Base-by-base conservation (phyloP, 2,888 invertebrate species). In the Ophion costatus region DNA sequence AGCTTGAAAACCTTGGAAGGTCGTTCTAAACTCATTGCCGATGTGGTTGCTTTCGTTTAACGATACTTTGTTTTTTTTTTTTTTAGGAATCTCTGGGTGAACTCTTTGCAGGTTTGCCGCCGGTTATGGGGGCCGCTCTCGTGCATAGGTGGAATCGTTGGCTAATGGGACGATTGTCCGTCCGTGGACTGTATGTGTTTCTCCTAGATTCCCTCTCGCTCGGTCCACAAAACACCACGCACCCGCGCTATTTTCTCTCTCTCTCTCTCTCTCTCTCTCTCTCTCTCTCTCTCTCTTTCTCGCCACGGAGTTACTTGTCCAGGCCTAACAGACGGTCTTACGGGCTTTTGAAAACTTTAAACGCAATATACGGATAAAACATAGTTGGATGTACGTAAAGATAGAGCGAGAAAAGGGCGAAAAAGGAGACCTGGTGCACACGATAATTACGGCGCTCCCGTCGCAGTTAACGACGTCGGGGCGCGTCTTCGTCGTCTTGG, bases 81-180 rank as follows among this genome's bases (percentile, higher is more conserved):
- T 71, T 45, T 38, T 29, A 56, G 17, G 38, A 74, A 51, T 64
- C 14, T 74, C 77, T 57, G 73, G 45, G 51, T 69, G 63, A 56
- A 78, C 63, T 22, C 78, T 66, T 75, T 57, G 76, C 66, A 64
- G 66, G 24, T 69, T 64, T 42, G 59, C 73, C 73, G 64, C 71
- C 20, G 80, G 61, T 78, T 70, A 71, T 83, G 74, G 64, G 51
- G 74, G 66, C 89, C 87, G 88, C 88, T 85, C 76, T 10, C 42
- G 10, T 69, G 85, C 86, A 87, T 87, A 86, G 80, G 83, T 87
- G 85, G 88, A 88, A 91, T 92, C 88, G 90, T 85, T 89, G 90
- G 89, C 90, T 92, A 92, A 93, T 92, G 91, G 92, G 89, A 88
- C 91, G 91, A 92, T 93, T 91, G 91, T 92, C 90, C 88, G 91